phyloP scores from a whole-genome alignment of 2,797 vertebrate genomes.

The Sebastes diploproa region DNA sequence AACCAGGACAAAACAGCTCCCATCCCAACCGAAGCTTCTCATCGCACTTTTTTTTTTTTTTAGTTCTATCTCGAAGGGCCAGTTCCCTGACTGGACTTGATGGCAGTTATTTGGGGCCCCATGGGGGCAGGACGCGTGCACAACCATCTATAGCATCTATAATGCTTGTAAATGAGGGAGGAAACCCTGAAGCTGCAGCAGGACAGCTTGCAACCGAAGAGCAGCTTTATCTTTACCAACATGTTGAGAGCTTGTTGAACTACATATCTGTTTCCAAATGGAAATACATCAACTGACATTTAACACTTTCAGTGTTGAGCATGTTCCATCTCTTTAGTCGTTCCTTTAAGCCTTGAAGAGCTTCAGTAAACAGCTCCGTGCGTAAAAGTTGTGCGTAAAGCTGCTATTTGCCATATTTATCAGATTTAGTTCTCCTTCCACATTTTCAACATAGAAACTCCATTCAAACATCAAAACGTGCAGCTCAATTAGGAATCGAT shows the following conservation, averaged over 20 bases:
- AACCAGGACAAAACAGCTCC: conserved; percentile 76
- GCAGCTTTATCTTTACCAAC: background rate
- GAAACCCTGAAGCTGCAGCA: conserved; percentile 20
- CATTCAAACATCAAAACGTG: too few relatives aligned
- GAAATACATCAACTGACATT: background rate
- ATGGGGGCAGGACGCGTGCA: conserved; percentile 73
- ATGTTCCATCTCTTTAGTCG: background rate
- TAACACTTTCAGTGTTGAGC: background rate
- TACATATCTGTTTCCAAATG: background rate
- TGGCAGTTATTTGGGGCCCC: conserved; percentile 77
- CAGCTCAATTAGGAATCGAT: too few relatives aligned
- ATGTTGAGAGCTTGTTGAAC: background rate
- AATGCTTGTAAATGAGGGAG: conserved; percentile 11
- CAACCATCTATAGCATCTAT: conserved; percentile 35
- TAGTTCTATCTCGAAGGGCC: conserved; percentile 38
- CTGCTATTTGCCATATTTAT: background rate
- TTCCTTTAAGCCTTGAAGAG: background rate
- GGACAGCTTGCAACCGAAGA: conserved; percentile 42
- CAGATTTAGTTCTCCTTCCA: background rate
- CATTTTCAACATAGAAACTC: too few relatives aligned
- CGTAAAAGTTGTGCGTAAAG: conserved; percentile 6
- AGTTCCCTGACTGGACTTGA: conserved; percentile 60
- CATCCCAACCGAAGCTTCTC: conserved; percentile 69
- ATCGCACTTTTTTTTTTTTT: conserved; percentile 5
- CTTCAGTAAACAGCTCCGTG: background rate